These are phyloP conservation scores for Danio jaintianensis DNA, from an alignment of 2,797 vertebrate species.

Conservation along the genomic window DNA sequence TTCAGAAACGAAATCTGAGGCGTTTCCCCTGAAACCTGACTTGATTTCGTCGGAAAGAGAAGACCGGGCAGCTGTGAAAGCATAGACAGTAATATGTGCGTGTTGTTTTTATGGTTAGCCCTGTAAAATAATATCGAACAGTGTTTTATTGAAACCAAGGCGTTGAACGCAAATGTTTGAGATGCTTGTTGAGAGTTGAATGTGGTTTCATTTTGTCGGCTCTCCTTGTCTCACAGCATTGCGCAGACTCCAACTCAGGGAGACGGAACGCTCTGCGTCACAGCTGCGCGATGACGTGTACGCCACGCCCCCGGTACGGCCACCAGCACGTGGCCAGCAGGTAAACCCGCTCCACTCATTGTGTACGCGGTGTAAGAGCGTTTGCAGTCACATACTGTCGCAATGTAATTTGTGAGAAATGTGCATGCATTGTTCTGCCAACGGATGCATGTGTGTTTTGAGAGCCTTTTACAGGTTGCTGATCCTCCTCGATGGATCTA, in stretches of 20 bases:
- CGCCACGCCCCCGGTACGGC: slow-evolving; percentile 58
- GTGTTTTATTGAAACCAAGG: slow-evolving; percentile 1
- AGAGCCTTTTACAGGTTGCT: slow-evolving; percentile 60
- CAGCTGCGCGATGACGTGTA: slow-evolving; percentile 61
- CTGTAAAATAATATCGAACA: slow-evolving; percentile 18
- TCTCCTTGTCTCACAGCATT: slow-evolving; percentile 82
- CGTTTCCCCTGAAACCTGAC: not conserved
- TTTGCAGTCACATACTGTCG: slow-evolving; percentile 3
- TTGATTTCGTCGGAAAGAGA: slow-evolving; percentile 18
- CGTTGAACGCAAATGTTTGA: slow-evolving; percentile 10
- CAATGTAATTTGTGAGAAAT: slow-evolving; percentile 24
- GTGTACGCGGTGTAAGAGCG: slow-evolving; percentile 55
- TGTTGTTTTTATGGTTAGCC: slow-evolving; percentile 28
- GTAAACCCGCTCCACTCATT: slow-evolving; percentile 69
- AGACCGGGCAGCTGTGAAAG: slow-evolving; percentile 48
- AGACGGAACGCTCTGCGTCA: slow-evolving; percentile 68
- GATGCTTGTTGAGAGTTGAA: slow-evolving; percentile 21
- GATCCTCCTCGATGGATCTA: slow-evolving; percentile 46
- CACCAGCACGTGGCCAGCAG: slow-evolving; percentile 72
- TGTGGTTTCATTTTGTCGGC: slow-evolving; percentile 76
- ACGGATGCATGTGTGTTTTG: slow-evolving; percentile 48
- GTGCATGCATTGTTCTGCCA: slow-evolving; percentile 47
- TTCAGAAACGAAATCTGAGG: slow-evolving; percentile 49
- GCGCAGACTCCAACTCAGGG: slow-evolving; percentile 71
- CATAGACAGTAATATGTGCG: slow-evolving; percentile 44